A percentile compares a stretch with the other conserved stretches of the same genome.
These are phyloP conservation scores for Luidia sarsii DNA, from an alignment of 53 echinoderm and acorn worm genomes.

Conservation along the genomic window DNA sequence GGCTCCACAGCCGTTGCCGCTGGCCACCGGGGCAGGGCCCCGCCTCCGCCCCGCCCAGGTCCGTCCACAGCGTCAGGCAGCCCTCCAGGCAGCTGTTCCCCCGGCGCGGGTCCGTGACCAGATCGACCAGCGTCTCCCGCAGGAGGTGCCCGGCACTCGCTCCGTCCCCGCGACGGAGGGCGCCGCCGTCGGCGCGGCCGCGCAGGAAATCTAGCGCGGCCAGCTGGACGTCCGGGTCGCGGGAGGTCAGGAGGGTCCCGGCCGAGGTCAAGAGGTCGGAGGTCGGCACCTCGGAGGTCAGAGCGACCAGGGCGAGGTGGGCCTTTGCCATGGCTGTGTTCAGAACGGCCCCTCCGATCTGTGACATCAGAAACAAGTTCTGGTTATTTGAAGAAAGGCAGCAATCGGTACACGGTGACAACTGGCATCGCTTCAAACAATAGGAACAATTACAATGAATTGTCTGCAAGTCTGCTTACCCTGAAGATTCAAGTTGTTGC, in stretches of 20 bases:
- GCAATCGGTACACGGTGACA: too few species aligned
- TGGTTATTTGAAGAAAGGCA: too few species aligned
- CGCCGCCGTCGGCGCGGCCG: too few species aligned
- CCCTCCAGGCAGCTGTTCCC: constrained; percentile 29
- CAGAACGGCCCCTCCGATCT: constrained; percentile 44
- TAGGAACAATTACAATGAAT: too few species aligned
- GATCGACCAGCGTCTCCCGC: background rate
- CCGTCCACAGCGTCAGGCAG: constrained; percentile 22
- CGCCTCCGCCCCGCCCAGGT: constrained; percentile 1
- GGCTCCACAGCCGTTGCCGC: constrained; percentile 45
- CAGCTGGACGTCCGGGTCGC: constrained; percentile 30
- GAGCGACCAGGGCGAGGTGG: background rate
- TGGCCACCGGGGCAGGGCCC: constrained; percentile 3
- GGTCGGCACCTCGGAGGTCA: constrained; percentile 15
- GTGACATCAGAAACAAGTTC: too few species aligned
- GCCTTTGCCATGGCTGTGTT: constrained; percentile 44
- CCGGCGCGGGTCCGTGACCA: background rate
- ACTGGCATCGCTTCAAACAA: too few species aligned
- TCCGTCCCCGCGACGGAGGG: background rate
- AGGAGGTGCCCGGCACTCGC: background rate
- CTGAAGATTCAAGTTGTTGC: too few species aligned
- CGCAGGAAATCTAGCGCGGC: constrained; percentile 20
- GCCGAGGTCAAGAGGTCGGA: constrained; percentile 18
- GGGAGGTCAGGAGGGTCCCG: constrained; percentile 10
- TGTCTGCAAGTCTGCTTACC: too few species aligned